Evolutionary conservation across 2,113 vertebrate species (phyloP).

Genomic region (Pantherophis guttatus): DNA sequence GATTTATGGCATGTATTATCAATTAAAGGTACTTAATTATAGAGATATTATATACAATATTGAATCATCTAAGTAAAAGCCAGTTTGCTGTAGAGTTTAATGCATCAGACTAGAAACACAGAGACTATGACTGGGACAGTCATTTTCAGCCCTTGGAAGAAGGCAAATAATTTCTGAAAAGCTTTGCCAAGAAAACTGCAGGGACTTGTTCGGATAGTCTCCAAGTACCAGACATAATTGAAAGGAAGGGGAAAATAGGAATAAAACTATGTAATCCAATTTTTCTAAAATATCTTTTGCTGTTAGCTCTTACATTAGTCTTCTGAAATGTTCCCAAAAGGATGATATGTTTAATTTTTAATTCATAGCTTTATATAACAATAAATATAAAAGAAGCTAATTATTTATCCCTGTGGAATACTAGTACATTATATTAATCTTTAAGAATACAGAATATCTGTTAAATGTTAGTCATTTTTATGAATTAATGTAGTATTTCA

Average conservation of each 20-base stretch:
- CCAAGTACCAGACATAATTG: neutral
- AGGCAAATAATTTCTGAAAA: neutral
- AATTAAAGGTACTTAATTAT: neutral
- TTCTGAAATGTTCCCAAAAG: neutral
- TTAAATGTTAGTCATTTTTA: slow-evolving; percentile 17
- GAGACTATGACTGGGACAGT: neutral
- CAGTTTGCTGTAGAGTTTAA: neutral
- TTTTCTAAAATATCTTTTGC: neutral
- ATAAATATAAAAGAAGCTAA: slow-evolving; percentile 19
- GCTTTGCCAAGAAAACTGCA: too few relatives aligned
- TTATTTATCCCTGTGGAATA: slow-evolving; percentile 15
- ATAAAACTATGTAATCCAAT: neutral
- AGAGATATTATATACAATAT: too few relatives aligned
- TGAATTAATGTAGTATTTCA: neutral
- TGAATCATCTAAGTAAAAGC: too few relatives aligned
- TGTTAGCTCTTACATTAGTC: neutral
- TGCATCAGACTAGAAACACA: neutral
- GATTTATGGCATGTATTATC: neutral
- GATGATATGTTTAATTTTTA: slow-evolving; percentile 32
- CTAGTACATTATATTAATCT: slow-evolving; percentile 19
- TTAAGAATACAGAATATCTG: slow-evolving; percentile 38
- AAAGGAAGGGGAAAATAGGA: neutral
- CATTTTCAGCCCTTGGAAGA: neutral
- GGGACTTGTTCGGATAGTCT: too few relatives aligned
- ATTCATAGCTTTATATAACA: slow-evolving; percentile 20